A percentile compares a stretch with the other conserved stretches of the same genome.
phyloP scores from a whole-genome alignment of 2,113 vertebrate genomes.

The Xyrauchen texanus region DNA sequence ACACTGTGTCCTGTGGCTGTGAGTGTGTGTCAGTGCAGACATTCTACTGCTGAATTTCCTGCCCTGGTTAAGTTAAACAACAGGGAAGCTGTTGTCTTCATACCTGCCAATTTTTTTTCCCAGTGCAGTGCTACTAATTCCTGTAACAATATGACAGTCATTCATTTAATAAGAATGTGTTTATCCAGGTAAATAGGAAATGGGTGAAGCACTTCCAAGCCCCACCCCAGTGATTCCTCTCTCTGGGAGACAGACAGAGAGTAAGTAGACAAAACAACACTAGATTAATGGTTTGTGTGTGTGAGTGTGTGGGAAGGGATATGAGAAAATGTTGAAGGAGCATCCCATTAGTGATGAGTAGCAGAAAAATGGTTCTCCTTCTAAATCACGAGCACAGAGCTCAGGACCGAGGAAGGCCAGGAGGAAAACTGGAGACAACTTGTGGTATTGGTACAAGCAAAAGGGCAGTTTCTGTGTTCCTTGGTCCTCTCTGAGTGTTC shows the following conservation, averaged over 20 bases:
- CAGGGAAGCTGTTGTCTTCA: conserved; percentile 19
- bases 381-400: conserved; percentile 21
- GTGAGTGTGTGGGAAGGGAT: background rate
- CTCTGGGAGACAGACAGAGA: background rate
- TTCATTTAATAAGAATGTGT: conserved; percentile 7
- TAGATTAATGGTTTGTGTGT: conserved; percentile 1
- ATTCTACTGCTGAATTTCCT: conserved; percentile 32
- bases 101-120: conserved; percentile 26
- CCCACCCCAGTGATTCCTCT: background rate
- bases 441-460: background rate
- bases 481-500: background rate
- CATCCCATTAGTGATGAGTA: conserved; percentile 31
- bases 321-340: background rate
- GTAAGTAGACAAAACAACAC: conserved; percentile 19
- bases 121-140: conserved; percentile 2
- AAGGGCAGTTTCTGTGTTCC: background rate
- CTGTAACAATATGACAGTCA: conserved; percentile 35
- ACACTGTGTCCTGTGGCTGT: background rate
- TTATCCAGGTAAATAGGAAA: conserved; percentile 1
- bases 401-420: conserved; percentile 47
- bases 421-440: conserved; percentile 53
- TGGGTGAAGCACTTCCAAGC: background rate
- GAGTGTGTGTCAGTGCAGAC: background rate
- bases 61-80: background rate
- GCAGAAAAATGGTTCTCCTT: background rate